Evolutionary conservation across 2,797 vertebrate genomes (phyloP).

Genomic region (Denticeps clupeoides): DNA sequence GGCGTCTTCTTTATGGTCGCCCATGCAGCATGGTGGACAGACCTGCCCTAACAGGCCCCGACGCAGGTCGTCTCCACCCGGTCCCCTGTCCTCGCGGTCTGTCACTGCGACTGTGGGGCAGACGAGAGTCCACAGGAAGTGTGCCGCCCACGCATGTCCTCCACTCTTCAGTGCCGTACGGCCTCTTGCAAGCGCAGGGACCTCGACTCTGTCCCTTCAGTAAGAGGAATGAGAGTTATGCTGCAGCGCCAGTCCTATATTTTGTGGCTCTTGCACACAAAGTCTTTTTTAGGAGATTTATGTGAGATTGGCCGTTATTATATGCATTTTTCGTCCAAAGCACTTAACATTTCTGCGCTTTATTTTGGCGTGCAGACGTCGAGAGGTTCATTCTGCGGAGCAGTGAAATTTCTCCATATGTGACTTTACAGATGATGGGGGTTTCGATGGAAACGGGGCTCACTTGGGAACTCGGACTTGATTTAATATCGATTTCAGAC

Average conservation of each 20-base stretch:
- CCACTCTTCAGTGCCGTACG: slow-evolving; percentile 3
- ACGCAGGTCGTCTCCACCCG: too few relatives aligned
- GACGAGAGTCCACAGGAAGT: slow-evolving; percentile 39
- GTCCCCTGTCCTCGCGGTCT: slow-evolving; percentile 7
- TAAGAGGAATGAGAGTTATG: slow-evolving; percentile 20
- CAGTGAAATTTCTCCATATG: too few relatives aligned
- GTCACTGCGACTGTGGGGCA: slow-evolving; percentile 14
- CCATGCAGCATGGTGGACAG: too few relatives aligned
- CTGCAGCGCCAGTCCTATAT: slow-evolving; percentile 17
- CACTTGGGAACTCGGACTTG: too few relatives aligned
- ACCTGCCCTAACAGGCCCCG: too few relatives aligned
- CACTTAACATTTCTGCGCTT: too few relatives aligned
- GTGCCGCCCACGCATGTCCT: slow-evolving; percentile 26
- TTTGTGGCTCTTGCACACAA: slow-evolving; percentile 24
- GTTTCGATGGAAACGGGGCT: too few relatives aligned
- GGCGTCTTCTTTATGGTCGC: too few relatives aligned
- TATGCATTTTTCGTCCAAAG: not conserved
- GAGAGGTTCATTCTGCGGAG: too few relatives aligned
- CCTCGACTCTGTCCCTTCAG: slow-evolving; percentile 16
- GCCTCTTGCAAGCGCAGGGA: slow-evolving; percentile 3
- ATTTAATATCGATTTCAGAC: too few relatives aligned
- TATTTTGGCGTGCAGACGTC: too few relatives aligned
- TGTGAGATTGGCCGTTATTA: slow-evolving; percentile 18
- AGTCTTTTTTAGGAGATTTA: slow-evolving; percentile 12
- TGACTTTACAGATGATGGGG: too few relatives aligned